Conservation (phyloP, 2,113 vertebrate genomes). For the Deroptyus accipitrinus region DNA sequence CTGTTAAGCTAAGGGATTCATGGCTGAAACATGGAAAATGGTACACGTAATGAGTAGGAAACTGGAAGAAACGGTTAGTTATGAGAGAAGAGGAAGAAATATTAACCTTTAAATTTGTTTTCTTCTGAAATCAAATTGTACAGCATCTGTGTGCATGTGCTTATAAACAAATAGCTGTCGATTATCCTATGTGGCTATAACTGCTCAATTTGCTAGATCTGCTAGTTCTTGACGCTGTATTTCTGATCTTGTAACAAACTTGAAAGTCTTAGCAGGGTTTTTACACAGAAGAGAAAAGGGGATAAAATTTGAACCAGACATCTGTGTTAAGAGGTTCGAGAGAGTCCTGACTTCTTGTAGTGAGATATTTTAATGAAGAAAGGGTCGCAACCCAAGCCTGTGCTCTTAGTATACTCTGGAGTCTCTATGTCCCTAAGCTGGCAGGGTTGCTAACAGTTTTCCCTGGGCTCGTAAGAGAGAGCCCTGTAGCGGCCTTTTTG, state of each 20-base stretch:
- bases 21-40: neutral
- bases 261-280: neutral
- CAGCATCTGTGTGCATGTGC: fast-evolving
- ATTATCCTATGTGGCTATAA: neutral
- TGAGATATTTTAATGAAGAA: neutral
- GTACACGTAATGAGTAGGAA: neutral
- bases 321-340: neutral
- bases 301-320: neutral
- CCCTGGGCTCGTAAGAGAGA: neutral
- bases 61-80: neutral
- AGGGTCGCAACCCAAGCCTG: neutral
- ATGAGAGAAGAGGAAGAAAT: neutral
- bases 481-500: neutral
- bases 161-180: neutral
- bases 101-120: neutral
- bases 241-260: neutral
- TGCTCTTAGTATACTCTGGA: neutral
- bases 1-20: neutral
- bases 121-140: neutral
- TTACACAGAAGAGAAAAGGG: neutral
- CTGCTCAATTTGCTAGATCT: neutral
- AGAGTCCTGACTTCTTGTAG: neutral
- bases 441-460: neutral
- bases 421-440: neutral
- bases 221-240: neutral